Conservation (phyloP, 1,140 invertebrate genomes). For the Matsumurasca onukii region DNA sequence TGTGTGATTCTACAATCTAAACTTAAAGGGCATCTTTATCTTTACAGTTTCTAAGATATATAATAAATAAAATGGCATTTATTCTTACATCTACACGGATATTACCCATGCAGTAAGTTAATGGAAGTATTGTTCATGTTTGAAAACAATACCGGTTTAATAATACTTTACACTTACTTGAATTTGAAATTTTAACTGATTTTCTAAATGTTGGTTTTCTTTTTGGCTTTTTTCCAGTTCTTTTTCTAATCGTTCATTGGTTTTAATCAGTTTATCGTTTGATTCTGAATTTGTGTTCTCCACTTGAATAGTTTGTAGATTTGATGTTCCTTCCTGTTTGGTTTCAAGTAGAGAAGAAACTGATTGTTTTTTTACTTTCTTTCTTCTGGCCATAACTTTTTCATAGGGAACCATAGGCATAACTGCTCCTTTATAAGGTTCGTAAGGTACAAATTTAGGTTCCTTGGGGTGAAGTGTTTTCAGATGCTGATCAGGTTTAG, state of each 20-base stretch:
- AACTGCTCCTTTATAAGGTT: constrained; percentile 84
- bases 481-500: constrained; percentile 44
- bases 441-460: constrained; percentile 85
- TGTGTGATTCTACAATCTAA: constrained; percentile 24
- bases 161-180: constrained; percentile 81
- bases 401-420: constrained; percentile 66
- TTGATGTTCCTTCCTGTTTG: constrained; percentile 42
- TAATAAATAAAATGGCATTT: constrained; percentile 18
- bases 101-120: too few species aligned
- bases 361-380: constrained; percentile 29
- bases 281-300: neutral
- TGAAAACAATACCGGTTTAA: too few species aligned
- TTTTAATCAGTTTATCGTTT: neutral
- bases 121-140: too few species aligned
- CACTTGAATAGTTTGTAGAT: neutral
- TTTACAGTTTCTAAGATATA: constrained; percentile 11
- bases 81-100: too few species aligned
- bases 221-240: constrained; percentile 59
- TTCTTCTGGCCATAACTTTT: constrained; percentile 47
- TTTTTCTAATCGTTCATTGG: constrained; percentile 45
- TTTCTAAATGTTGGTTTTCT: constrained; percentile 64
- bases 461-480: constrained; percentile 62
- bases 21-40: neutral
- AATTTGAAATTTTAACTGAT: constrained; percentile 69
- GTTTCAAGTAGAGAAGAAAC: constrained; percentile 31